Evolutionary conservation across 2,797 vertebrate species (phyloP).

Genomic region (Gallinago stenura): DNA sequence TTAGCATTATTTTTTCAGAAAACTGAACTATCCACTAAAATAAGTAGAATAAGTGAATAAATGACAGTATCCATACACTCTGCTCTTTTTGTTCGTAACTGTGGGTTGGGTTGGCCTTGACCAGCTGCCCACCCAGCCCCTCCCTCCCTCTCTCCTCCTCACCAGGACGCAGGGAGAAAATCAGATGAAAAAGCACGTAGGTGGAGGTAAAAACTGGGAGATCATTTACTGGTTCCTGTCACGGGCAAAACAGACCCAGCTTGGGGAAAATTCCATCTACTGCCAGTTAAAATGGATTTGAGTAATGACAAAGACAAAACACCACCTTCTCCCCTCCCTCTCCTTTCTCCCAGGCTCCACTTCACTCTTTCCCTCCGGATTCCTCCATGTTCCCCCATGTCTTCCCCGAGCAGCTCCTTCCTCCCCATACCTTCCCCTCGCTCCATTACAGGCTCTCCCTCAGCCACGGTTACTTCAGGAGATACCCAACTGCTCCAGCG

Average conservation of each 20-base stretch:
- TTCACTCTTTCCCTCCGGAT: not conserved
- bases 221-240: not conserved
- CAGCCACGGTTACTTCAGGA: not conserved
- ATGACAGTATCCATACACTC: not conserved
- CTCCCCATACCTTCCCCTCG: not conserved
- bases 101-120: not conserved
- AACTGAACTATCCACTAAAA: not conserved
- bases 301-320: not conserved
- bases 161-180: not conserved
- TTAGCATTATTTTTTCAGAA: not conserved
- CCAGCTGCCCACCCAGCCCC: not conserved
- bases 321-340: not conserved
- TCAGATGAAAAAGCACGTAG: not conserved
- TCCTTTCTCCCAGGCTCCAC: not conserved
- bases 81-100: too few species aligned
- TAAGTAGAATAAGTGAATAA: not conserved
- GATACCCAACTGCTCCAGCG: not conserved
- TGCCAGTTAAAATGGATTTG: not conserved
- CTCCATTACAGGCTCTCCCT: not conserved
- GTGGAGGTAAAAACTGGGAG: not conserved
- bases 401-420: not conserved
- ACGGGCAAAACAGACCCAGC: not conserved
- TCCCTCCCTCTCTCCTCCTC: not conserved
- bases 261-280: not conserved
- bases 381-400: not conserved